phyloP scores from a whole-genome alignment of 2,797 vertebrate species.

The Cuniculus paca region DNA sequence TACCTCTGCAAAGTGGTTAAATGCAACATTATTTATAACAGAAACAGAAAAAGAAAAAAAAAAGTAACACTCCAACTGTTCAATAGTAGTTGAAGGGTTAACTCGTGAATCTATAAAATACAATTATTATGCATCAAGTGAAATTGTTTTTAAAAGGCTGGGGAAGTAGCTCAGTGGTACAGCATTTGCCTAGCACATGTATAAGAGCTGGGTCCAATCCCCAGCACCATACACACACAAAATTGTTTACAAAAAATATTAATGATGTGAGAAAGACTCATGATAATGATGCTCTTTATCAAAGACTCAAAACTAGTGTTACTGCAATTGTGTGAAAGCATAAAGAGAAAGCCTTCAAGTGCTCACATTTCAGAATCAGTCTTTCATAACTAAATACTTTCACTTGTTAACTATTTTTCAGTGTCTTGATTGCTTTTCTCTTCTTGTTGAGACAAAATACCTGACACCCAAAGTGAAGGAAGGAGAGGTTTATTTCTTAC shows the following conservation, averaged over 20 bases:
- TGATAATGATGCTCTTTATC: neutral
- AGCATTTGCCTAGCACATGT: neutral
- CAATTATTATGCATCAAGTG: neutral
- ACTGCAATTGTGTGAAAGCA: neutral
- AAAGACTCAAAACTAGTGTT: neutral
- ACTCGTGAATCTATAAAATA: slow-evolving; percentile 44
- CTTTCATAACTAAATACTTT: neutral
- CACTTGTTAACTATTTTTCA: slow-evolving; percentile 7
- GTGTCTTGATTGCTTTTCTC: too few relatives aligned
- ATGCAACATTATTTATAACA: neutral
- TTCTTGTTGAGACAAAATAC: too few relatives aligned
- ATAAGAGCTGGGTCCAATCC: neutral
- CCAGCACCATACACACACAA: neutral
- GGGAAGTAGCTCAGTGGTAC: neutral
- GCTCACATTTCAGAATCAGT: neutral
- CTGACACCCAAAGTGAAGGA: too few relatives aligned
- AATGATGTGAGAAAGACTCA: neutral
- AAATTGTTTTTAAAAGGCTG: neutral
- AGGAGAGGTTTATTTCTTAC: too few relatives aligned
- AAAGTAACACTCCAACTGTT: slow-evolving; percentile 17
- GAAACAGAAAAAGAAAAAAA: slow-evolving; percentile 43
- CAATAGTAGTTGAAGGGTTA: neutral
- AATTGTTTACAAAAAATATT: slow-evolving; percentile 33
- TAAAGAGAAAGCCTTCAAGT: neutral
- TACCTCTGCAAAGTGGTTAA: neutral